Conservation (phyloP, 2,113 vertebrate species). For the Lonchura striata region DNA sequence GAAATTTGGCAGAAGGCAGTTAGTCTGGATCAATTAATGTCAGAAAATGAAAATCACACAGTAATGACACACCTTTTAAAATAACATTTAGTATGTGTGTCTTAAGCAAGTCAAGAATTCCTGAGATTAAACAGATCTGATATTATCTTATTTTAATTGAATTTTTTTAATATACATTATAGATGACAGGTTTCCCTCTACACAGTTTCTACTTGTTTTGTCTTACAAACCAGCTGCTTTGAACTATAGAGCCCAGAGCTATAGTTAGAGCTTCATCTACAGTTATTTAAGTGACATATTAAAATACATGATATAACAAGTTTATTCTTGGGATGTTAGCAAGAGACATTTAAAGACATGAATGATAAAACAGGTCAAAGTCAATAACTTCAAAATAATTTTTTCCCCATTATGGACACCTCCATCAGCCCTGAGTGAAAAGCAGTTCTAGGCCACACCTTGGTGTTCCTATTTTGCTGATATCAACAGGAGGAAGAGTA, state of each 20-base stretch:
- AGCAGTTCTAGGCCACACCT: background rate
- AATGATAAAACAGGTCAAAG: background rate
- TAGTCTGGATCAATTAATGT: constrained; percentile 29
- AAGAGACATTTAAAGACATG: background rate
- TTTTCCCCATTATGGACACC: background rate
- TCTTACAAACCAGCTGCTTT: background rate
- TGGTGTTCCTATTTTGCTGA: background rate
- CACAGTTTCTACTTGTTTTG: background rate
- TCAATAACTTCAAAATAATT: background rate
- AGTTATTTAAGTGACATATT: background rate
- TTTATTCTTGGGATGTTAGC: background rate
- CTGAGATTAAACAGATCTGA: background rate
- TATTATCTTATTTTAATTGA: background rate
- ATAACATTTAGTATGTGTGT: background rate
- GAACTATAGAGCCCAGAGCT: background rate
- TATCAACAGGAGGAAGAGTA: background rate
- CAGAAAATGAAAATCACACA: background rate
- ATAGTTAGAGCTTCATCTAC: background rate
- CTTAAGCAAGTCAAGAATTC: background rate
- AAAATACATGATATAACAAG: background rate
- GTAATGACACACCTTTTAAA: background rate
- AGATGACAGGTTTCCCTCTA: background rate
- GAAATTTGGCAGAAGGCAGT: constrained; percentile 28
- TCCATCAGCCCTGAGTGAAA: background rate
- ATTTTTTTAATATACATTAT: background rate